Base-by-base conservation (phyloP, 64 coral and sea anemone genomes). In the Pachyseris speciosa region DNA sequence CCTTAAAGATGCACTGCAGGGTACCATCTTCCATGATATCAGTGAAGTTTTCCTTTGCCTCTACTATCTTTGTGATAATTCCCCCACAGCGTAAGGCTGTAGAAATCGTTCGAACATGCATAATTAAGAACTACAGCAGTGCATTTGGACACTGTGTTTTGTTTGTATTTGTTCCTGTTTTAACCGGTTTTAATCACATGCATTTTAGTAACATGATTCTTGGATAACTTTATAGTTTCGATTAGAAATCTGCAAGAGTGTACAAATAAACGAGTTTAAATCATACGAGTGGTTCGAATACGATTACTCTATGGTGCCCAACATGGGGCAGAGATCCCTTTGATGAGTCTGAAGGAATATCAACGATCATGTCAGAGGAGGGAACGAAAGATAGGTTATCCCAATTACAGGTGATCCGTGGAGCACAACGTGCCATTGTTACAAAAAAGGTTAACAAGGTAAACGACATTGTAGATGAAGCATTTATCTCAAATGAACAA, bases 21-120 rank as follows among this genome's bases (percentile, higher is more conserved):
- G 79, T 52, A 94, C 87, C 41, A 33, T 64, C 57, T 94, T 94
- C 90, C 86, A 89, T 74, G 75, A 84, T 49, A 59, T 94, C 80
- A 85, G 88, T 45, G 84, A 93, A 40, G 66, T 94, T 64, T 48
- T 94, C 32, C 64, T 94, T 55, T 77, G 66, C 31, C 84, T 94
- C 40, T 84, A 94, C 58, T 83, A 89, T 44, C 75, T 76, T 74
- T 94, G 88, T 42, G 85, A 89, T 69, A 89, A 94, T 78, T 94
- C 92, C 26, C 92, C 92, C 75, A 94, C n/a, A n/a, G n/a, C n/a
- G n/a, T n/a, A n/a, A n/a, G n/a, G n/a, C n/a, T n/a, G n/a, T n/a
- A n/a, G n/a, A n/a, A n/a, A n/a, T n/a, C n/a, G n/a, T n/a, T n/a
- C n/a, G n/a, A n/a, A n/a, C n/a, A n/a, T n/a, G n/a, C n/a, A n/a